Evolutionary conservation across 2,888 invertebrate species (phyloP).

Genomic region (Idaea aversata): DNA sequence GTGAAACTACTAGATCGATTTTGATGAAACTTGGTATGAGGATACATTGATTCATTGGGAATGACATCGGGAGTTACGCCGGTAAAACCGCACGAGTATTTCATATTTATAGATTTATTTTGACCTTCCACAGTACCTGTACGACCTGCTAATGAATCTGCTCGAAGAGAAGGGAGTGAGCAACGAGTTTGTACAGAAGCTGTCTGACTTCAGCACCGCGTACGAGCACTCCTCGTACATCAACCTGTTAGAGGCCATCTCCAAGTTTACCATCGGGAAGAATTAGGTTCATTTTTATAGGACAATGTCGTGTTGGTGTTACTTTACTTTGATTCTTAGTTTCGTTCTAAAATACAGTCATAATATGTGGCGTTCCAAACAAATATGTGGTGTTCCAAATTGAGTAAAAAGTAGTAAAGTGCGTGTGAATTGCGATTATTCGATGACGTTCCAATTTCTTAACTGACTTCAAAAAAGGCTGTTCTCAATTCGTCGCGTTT

Average conservation of each 20-base stretch:
- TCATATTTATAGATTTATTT: no score
- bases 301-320: not conserved
- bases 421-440: no score
- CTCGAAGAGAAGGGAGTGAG: constrained; percentile 97
- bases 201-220: constrained; percentile 92
- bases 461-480: no score
- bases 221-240: constrained; percentile 97
- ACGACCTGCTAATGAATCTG: constrained; percentile 96
- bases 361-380: constrained; percentile 3
- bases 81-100: no score
- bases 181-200: constrained; percentile 94
- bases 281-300: constrained; percentile 31
- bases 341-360: not conserved
- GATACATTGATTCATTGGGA: no score
- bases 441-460: no score
- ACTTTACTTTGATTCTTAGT: constrained; percentile 5
- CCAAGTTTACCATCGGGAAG: constrained; percentile 89
- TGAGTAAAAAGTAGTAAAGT: no score
- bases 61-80: no score
- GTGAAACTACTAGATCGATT: no score
- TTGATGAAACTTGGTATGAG: no score
- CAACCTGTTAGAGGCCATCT: constrained; percentile 90
- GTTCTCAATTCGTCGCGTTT: no score
- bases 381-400: not conserved
- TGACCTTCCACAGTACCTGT: constrained; percentile 86